Conservation (phyloP, 1,140 invertebrate species). For the Brachionus calyciflorus region DNA sequence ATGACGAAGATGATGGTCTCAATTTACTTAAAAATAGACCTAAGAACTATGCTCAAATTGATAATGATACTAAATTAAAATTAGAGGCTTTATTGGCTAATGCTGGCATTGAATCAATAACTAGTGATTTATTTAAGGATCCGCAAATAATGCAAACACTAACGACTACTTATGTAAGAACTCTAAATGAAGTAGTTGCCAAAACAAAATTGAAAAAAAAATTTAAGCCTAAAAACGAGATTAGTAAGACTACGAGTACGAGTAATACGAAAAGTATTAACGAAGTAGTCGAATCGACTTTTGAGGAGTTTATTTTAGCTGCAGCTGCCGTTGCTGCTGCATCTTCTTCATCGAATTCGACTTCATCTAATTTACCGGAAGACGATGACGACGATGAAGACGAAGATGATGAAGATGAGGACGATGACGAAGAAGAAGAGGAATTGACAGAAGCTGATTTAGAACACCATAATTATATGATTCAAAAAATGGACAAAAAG, state of each 20-base stretch:
- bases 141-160: conserved; percentile 46
- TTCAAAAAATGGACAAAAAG: conserved; percentile 2
- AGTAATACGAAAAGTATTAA: conserved; percentile 10
- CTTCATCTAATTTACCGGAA: background rate
- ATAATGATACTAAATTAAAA: conserved; percentile 25
- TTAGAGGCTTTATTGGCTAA: conserved; percentile 15
- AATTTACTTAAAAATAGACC: conserved; percentile 18
- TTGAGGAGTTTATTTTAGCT: conserved; percentile 34
- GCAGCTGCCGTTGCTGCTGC: conserved; percentile 38
- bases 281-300: conserved; percentile 23
- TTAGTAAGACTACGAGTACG: background rate
- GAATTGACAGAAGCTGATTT: conserved; percentile 4
- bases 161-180: conserved; percentile 32
- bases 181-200: conserved; percentile 40
- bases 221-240: background rate
- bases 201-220: conserved; percentile 28
- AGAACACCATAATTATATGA: conserved; percentile 13
- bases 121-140: conserved; percentile 37
- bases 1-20: conserved; percentile 20
- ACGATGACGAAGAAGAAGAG: conserved; percentile 10
- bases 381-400: background rate
- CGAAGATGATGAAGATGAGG: too few species aligned
- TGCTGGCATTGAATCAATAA: conserved; percentile 39
- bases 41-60: conserved; percentile 22
- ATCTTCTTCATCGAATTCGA: background rate